Conservation (phyloP, 2,888 invertebrate genomes). For the Empis stercorea region DNA sequence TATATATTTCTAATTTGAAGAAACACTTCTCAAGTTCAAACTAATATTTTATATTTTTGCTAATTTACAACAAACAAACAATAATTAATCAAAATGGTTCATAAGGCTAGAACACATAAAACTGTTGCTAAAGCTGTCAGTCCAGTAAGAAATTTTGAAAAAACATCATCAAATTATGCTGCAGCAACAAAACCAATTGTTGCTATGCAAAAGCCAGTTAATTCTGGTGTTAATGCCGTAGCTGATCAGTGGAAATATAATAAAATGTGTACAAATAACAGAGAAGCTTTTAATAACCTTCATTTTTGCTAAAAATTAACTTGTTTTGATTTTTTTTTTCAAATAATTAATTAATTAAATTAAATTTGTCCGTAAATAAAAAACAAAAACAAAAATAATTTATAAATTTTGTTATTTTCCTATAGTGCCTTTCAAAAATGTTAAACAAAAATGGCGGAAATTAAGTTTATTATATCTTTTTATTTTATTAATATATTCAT, state of each 20-base stretch:
- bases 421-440: too few relatives aligned
- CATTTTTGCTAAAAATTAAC: conserved; percentile 25
- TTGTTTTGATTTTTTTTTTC: too few relatives aligned
- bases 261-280: conserved; percentile 29
- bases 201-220: neutral
- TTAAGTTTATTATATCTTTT: too few relatives aligned
- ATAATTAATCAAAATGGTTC: conserved; percentile 7
- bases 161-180: neutral
- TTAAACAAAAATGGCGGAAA: too few relatives aligned
- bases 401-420: too few relatives aligned
- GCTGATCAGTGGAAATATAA: conserved; percentile 33
- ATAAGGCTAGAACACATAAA: conserved; percentile 9
- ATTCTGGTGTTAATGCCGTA: neutral
- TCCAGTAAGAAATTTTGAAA: conserved; percentile 7
- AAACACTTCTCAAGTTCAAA: neutral
- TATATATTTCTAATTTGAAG: neutral
- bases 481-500: too few relatives aligned
- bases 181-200: neutral
- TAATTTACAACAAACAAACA: neutral
- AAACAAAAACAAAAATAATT: too few relatives aligned
- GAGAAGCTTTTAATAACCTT: conserved; percentile 30
- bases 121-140: conserved; percentile 9
- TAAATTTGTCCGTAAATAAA: too few relatives aligned
- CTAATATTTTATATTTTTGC: neutral
- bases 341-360: too few relatives aligned